Base-by-base conservation (phyloP, 1,140 invertebrate species). In the Drosophila fuyamai region DNA sequence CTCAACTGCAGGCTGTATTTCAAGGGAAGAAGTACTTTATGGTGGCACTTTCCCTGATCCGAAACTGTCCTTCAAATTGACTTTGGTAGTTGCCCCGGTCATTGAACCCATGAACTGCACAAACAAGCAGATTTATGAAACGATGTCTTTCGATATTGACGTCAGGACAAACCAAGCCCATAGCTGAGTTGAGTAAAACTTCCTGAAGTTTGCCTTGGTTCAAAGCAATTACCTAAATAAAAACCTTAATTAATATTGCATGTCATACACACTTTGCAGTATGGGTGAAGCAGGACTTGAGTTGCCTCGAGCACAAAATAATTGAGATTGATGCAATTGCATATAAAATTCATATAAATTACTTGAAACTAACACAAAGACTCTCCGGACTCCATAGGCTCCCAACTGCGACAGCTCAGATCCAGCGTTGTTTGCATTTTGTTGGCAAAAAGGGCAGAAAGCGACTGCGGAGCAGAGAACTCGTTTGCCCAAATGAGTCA, bases 321-420 rank as follows among this genome's bases (percentile, higher is more conserved):
- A 86, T 88, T 86, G 83, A 86, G 82, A 86, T 86, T 82, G 83
- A 86, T 86, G 83, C 83, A 86, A 86, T 86, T 83, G 83, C 83
- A 88, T 86, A 79, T 88, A 83, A 88, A 82, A 86, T 88, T 73
- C 67, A 88, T 79, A 86, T 83, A 79, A 89, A 83, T 83, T 88
- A 83, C 84, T 79, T 77, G 66, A 68, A 73, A 83, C 83, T 76
- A 81, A 73, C 55, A 55, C 62, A 81, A 74, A 76, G 40, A 41
- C 35, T 53, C 61, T 38, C 35, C 35, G 35, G n/a, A 40, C 43
- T 62, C 56, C 40, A 68, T 18, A 23, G 50, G 41, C 36, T 63
- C 66, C 66, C 50, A 51, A 65, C 66, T 72, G 75, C 48, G 66
- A 18, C 51, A 65, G 36, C 59, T 55, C 29, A 41, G 59, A 70